Percentiles rank a stretch among this genome's conserved stretches.
Evolutionary conservation across 2,797 vertebrate genomes (phyloP).

Genomic region (Parambassis ranga): DNA sequence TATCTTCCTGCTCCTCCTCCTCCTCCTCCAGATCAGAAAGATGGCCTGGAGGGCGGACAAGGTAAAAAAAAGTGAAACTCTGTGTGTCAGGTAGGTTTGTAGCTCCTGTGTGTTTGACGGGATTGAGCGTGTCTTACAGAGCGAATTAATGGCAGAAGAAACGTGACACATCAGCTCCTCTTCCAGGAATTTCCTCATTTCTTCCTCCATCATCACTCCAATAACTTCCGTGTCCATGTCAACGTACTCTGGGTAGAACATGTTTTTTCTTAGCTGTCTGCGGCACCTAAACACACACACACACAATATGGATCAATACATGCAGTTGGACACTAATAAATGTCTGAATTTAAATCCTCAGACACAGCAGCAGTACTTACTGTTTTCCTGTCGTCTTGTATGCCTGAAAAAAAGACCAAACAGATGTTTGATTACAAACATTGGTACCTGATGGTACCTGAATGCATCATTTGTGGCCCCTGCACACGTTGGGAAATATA

Average conservation of each 20-base stretch:
- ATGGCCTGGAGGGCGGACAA: constrained; percentile 28
- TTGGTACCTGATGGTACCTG: no score
- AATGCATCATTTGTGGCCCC: no score
- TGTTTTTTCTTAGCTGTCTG: constrained; percentile 61
- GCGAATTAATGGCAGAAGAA: constrained; percentile 33
- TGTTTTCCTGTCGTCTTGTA: constrained; percentile 73
- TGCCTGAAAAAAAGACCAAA: constrained; percentile 52
- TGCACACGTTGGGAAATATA: no score
- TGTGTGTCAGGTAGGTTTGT: neutral
- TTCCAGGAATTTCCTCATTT: constrained; percentile 68
- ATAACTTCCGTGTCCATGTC: constrained; percentile 69
- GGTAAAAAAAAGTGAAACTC: neutral
- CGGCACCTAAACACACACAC: constrained; percentile 56
- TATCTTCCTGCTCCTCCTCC: constrained; percentile 58
- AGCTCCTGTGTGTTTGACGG: neutral
- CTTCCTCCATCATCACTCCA: constrained; percentile 64
- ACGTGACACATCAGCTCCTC: constrained; percentile 57
- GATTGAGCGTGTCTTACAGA: constrained; percentile 61
- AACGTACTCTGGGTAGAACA: constrained; percentile 72
- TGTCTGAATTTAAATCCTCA: no score
- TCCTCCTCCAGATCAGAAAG: constrained; percentile 48
- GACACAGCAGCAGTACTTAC: constrained; percentile 65
- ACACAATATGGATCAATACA: no score
- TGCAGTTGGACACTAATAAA: no score
- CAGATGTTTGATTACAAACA: neutral